Percentiles rank a stretch among this genome's conserved stretches.
These are phyloP conservation scores for Melangyna quadrimaculata DNA, from an alignment of 2,888 invertebrate species.

Conservation along the genomic window DNA sequence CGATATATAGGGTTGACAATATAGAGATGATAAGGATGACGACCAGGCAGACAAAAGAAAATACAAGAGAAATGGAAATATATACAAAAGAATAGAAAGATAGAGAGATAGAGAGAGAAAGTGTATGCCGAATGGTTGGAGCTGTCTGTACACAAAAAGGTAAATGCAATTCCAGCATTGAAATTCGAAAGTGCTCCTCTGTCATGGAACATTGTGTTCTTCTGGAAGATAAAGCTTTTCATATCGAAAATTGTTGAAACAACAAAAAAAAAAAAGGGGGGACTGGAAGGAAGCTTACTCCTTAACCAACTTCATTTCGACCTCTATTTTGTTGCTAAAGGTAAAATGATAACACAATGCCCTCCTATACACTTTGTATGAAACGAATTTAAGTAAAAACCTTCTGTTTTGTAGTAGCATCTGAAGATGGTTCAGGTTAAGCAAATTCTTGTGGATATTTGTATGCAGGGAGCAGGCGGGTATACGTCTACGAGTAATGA, in stretches of 20 bases:
- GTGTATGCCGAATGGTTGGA: neutral
- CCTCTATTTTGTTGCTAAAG: neutral
- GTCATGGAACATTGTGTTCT: constrained; percentile 6
- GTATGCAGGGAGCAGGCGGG: neutral
- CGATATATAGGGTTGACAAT: neutral
- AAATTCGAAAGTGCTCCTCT: neutral
- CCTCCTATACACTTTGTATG: constrained; percentile 47
- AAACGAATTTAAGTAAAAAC: constrained; percentile 7
- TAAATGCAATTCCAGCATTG: constrained; percentile 43
- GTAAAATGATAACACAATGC: constrained; percentile 6
- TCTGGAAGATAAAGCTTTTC: constrained; percentile 8
- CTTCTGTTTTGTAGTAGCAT: neutral
- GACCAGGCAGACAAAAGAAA: neutral
- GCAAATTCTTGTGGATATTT: constrained; percentile 17
- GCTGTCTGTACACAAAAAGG: neutral
- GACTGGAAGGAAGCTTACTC: neutral
- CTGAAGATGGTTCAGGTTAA: constrained; percentile 26
- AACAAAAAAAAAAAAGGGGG: neutral
- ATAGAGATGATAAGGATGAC: neutral
- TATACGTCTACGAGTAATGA: neutral
- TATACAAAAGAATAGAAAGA: neutral
- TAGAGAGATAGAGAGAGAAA: neutral
- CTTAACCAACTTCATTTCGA: neutral
- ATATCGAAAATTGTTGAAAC: constrained; percentile 23
- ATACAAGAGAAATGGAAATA: neutral